These are phyloP conservation scores for Mystacornis crossleyi DNA, from an alignment of 2,113 vertebrate genomes.

Conservation along the genomic window DNA sequence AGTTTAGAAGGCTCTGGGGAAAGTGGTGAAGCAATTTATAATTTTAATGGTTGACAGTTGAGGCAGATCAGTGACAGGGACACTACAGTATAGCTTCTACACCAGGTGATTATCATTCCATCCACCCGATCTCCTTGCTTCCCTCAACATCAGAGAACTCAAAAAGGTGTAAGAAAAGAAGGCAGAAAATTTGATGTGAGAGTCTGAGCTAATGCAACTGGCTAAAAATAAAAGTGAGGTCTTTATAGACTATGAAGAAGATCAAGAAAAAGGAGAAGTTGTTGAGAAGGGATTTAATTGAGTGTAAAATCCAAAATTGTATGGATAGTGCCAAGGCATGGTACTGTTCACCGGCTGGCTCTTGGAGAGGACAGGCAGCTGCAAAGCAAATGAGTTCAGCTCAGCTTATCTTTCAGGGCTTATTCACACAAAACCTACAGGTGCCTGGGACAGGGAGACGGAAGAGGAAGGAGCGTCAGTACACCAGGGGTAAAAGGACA, in stretches of 20 bases:
- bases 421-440: neutral
- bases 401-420: neutral
- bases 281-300: constrained; percentile 50
- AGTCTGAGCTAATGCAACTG: neutral
- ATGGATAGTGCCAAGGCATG: constrained; percentile 29
- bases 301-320: constrained; percentile 63
- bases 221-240: constrained; percentile 45
- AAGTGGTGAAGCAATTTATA: neutral
- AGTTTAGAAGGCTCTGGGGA: neutral
- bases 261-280: constrained; percentile 27
- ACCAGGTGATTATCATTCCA: neutral
- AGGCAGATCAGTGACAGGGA: neutral
- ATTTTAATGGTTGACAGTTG: neutral
- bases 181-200: neutral
- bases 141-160: neutral
- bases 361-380: neutral
- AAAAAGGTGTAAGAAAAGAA: constrained; percentile 31
- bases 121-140: neutral
- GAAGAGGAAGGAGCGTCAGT: neutral
- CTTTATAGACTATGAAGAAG: constrained; percentile 34
- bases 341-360: neutral
- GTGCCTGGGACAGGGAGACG: neutral
- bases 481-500: neutral
- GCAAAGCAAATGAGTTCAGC: neutral
- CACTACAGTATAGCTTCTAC: neutral